A percentile compares a stretch with the other conserved stretches of the same genome.
phyloP scores from a whole-genome alignment of 2,888 invertebrate genomes.

The Pristionchus entomophagus region DNA sequence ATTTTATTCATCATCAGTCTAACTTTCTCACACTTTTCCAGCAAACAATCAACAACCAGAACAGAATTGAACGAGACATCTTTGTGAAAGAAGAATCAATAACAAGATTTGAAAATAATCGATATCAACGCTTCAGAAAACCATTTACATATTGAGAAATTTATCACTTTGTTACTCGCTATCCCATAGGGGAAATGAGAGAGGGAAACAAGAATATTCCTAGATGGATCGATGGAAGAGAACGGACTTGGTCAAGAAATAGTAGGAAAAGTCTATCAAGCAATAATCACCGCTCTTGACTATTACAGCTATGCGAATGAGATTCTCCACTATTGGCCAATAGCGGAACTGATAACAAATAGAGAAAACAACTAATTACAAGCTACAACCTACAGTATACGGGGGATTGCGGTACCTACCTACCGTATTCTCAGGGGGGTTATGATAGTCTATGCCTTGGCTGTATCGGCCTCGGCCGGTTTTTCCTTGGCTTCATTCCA shows the following conservation, averaged over 20 bases:
- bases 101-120: conserved; percentile 17
- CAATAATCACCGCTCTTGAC: conserved; percentile 37
- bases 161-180: background rate
- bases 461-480: conserved; percentile 49
- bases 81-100: background rate
- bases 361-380: conserved; percentile 41
- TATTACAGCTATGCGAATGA: conserved; percentile 37
- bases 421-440: background rate
- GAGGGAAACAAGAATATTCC: conserved; percentile 13
- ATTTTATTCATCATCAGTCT: conserved; percentile 33
- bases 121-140: background rate
- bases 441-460: conserved; percentile 32
- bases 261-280: background rate
- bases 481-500: conserved; percentile 84
- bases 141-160: conserved; percentile 32
- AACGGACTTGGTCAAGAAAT: background rate
- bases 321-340: conserved; percentile 20
- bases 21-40: background rate
- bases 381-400: conserved; percentile 18
- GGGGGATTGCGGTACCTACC: background rate
- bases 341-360: background rate
- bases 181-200: background rate
- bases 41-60: conserved; percentile 30
- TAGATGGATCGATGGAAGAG: conserved; percentile 28
- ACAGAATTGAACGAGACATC: background rate